These are phyloP conservation scores for Mesitornis unicolor DNA, from an alignment of 2,113 vertebrate genomes.

Conservation along the genomic window DNA sequence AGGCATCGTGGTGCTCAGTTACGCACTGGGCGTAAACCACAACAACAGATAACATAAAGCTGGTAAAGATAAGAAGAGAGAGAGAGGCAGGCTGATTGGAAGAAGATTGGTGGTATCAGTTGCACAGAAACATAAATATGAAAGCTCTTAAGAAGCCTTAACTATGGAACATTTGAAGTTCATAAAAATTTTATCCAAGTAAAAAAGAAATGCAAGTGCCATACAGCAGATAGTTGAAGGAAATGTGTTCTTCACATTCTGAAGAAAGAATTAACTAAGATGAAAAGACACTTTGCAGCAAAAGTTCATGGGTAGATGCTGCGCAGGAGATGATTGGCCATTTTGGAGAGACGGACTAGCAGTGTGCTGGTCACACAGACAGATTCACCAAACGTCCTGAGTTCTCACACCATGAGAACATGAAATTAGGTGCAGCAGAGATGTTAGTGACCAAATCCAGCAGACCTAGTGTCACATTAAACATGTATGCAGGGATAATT, in stretches of 20 bases:
- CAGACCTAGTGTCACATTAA: not conserved
- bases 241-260: not conserved
- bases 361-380: not conserved
- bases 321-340: not conserved
- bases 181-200: not conserved
- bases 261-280: not conserved
- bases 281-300: not conserved
- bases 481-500: fast-evolving
- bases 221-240: not conserved
- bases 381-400: not conserved
- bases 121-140: not conserved
- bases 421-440: not conserved
- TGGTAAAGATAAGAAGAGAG: not conserved
- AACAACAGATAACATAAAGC: not conserved
- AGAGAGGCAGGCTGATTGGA: not conserved
- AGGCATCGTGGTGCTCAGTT: too few species aligned
- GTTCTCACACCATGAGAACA: not conserved
- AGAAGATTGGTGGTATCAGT: not conserved
- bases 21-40: too few species aligned
- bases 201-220: not conserved
- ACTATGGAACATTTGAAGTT: not conserved
- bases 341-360: not conserved
- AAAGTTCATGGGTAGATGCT: not conserved
- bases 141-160: not conserved
- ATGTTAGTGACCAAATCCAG: not conserved